Percentiles rank a stretch among this genome's conserved stretches.
Conservation (phyloP, 2,888 invertebrate genomes). For the Colostygia pectinataria region DNA sequence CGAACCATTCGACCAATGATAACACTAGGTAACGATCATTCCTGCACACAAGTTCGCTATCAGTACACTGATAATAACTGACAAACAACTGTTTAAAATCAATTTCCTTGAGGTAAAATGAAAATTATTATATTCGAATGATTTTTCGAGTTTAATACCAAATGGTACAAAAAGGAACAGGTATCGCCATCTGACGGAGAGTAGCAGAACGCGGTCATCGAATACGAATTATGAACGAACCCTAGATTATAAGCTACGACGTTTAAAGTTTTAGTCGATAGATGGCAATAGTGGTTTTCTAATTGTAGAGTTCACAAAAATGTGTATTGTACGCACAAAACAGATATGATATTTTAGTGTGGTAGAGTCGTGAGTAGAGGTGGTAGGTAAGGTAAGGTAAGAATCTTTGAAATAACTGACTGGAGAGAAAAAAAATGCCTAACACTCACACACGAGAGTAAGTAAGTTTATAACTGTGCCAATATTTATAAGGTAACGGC, state of each 20-base stretch:
- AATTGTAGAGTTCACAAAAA: too few species aligned
- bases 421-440: too few species aligned
- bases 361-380: background rate
- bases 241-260: background rate
- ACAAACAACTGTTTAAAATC: slow-evolving; percentile 4
- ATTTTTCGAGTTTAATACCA: background rate
- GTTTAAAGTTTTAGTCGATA: slow-evolving; percentile 41
- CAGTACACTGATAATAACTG: slow-evolving; percentile 20
- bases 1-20: slow-evolving; percentile 10
- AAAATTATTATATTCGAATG: background rate
- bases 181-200: slow-evolving; percentile 52
- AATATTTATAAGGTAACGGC: too few species aligned
- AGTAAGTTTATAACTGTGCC: too few species aligned
- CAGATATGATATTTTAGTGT: background rate
- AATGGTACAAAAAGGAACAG: slow-evolving; percentile 11
- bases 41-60: slow-evolving; percentile 9
- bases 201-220: slow-evolving; percentile 26
- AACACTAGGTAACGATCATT: slow-evolving; percentile 8
- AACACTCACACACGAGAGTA: too few species aligned
- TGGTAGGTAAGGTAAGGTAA: too few species aligned
- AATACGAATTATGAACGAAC: background rate
- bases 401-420: too few species aligned
- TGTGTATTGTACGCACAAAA: too few species aligned
- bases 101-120: background rate
- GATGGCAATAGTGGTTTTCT: slow-evolving; percentile 49